phyloP scores from a whole-genome alignment of 1,140 invertebrate species.

The Eulimnadia texana region DNA sequence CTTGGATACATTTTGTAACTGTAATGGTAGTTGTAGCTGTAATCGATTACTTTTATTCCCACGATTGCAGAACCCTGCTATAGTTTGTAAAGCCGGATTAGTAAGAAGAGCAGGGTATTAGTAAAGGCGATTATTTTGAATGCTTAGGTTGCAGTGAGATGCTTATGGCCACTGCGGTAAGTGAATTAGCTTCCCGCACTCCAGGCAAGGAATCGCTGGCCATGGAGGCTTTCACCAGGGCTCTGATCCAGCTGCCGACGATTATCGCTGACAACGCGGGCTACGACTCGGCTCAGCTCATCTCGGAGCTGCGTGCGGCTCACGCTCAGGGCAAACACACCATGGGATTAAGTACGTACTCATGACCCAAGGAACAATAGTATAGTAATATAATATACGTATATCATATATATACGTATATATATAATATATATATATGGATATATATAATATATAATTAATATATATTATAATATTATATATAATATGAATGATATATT shows the following conservation, averaged over 20 bases:
- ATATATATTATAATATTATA: too few relatives aligned
- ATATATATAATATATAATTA: too few relatives aligned
- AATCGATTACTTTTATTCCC: too few relatives aligned
- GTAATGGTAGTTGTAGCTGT: too few relatives aligned
- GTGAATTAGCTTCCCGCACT: conserved; percentile 66
- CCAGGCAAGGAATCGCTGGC: conserved; percentile 94
- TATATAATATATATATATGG: too few relatives aligned
- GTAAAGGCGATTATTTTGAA: conserved; percentile 10
- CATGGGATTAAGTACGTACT: conserved; percentile 66
- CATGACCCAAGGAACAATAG: too few relatives aligned
- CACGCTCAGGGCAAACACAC: conserved; percentile 65
- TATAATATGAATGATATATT: too few relatives aligned
- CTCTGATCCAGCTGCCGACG: conserved; percentile 76
- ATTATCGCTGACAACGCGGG: conserved; percentile 97
- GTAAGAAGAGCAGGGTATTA: neutral
- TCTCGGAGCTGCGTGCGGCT: conserved; percentile 74
- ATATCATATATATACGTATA: too few relatives aligned
- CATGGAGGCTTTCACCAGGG: conserved; percentile 88
- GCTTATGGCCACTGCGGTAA: conserved; percentile 87
- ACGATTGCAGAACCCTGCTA: too few relatives aligned
- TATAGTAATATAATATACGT: conserved; percentile 7
- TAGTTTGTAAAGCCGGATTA: neutral
- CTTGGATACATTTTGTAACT: too few relatives aligned
- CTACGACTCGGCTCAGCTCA: conserved; percentile 88
- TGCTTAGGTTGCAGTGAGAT: conserved; percentile 69